phyloP scores from a whole-genome alignment of 1,140 invertebrate genomes.

The Ooceraea biroi region DNA sequence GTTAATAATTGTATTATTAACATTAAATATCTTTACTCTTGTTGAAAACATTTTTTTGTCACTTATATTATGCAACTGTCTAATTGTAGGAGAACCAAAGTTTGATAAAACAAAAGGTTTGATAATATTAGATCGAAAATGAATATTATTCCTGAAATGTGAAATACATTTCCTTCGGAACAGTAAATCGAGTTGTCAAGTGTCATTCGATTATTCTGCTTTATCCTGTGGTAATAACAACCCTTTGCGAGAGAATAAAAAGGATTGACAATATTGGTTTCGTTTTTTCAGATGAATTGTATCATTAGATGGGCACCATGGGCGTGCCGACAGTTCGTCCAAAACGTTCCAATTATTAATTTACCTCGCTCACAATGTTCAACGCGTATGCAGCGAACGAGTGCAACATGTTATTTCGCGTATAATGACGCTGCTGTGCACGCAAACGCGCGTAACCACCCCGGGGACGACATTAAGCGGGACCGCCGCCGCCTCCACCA shows the following conservation, averaged over 20 bases:
- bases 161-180: too few species aligned
- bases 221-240: background rate
- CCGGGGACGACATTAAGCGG: constrained; percentile 46
- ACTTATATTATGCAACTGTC: too few species aligned
- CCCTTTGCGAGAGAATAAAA: too few species aligned
- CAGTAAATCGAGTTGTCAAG: too few species aligned
- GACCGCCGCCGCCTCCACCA: constrained; percentile 1
- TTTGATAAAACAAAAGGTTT: too few species aligned
- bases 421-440: constrained; percentile 71
- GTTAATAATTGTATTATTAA: too few species aligned
- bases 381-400: constrained; percentile 60
- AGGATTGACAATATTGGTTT: constrained; percentile 15
- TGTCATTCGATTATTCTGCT: background rate
- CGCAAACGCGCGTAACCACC: constrained; percentile 55
- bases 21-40: too few species aligned
- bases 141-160: too few species aligned
- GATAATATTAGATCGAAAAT: too few species aligned
- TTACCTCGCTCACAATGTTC: constrained; percentile 76
- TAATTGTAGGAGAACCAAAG: too few species aligned
- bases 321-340: constrained; percentile 55
- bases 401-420: constrained; percentile 75
- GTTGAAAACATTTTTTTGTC: too few species aligned
- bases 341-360: constrained; percentile 79
- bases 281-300: constrained; percentile 40
- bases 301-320: background rate